Evolutionary conservation across 92 coral and sea anemone genomes (phyloP).

Genomic region (Parazoanthus swiftii): DNA sequence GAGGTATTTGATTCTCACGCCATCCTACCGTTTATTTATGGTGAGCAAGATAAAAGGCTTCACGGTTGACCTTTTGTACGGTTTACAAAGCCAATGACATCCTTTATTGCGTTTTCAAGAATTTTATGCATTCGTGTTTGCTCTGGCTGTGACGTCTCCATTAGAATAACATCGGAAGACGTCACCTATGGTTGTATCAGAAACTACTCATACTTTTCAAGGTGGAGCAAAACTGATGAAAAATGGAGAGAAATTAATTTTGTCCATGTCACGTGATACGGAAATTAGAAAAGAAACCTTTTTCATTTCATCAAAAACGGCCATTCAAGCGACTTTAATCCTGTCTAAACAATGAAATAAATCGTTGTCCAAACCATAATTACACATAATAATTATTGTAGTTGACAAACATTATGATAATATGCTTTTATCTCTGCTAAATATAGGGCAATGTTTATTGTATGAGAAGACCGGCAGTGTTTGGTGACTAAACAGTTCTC

Average conservation of each 20-base stretch:
- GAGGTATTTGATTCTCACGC: conserved; percentile 29
- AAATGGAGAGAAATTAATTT: background rate
- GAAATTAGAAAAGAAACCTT: background rate
- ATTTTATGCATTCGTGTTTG: conserved; percentile 13
- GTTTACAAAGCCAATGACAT: conserved; percentile 24
- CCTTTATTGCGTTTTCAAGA: conserved; percentile 12
- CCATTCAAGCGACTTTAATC: conserved; percentile 16
- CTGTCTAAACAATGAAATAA: conserved; percentile 6
- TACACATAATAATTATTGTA: conserved; percentile 24
- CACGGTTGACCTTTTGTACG: conserved; percentile 29
- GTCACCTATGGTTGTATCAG: background rate
- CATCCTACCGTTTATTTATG: conserved; percentile 26
- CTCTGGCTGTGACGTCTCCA: background rate
- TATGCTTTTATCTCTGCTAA: conserved; percentile 25
- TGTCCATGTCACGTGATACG: background rate
- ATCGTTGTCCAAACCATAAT: conserved; percentile 9
- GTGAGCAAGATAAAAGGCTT: conserved; percentile 8
- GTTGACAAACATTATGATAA: conserved; percentile 33
- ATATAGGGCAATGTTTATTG: conserved; percentile 11
- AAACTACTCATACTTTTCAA: background rate
- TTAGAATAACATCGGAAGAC: conserved; percentile 1
- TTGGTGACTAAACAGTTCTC: conserved; percentile 1
- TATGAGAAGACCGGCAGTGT: background rate
- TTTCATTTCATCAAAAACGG: background rate
- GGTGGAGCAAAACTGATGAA: background rate